A percentile compares a stretch with the other conserved stretches of the same genome.
These are phyloP conservation scores for Teinopalpus imperialis DNA, from an alignment of 2,888 invertebrate genomes.

Conservation along the genomic window DNA sequence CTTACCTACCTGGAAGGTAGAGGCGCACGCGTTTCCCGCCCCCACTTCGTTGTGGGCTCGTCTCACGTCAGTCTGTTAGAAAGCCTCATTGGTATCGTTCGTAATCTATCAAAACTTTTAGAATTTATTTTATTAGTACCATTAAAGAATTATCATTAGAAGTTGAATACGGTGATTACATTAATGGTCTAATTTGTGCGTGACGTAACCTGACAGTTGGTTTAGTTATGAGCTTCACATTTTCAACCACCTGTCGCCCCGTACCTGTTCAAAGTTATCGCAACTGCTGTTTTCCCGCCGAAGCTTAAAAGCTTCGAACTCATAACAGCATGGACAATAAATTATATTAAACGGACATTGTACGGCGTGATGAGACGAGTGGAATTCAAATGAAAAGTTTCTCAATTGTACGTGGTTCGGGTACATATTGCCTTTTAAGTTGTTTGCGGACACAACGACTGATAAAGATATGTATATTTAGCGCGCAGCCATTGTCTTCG, in stretches of 20 bases:
- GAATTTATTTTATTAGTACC: conserved; percentile 8
- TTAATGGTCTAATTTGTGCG: conserved; percentile 41
- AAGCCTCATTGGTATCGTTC: conserved; percentile 56
- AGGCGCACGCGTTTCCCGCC: conserved; percentile 51
- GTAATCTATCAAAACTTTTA: conserved; percentile 36
- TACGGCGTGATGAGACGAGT: conserved; percentile 43
- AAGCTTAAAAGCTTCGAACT: conserved; percentile 33
- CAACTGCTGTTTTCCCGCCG: conserved; percentile 67
- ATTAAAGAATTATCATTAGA: conserved; percentile 10
- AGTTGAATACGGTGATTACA: conserved; percentile 24
- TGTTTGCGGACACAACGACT: conserved; percentile 47
- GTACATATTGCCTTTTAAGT: conserved; percentile 69
- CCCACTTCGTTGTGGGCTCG: conserved; percentile 48
- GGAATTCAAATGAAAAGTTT: conserved; percentile 65
- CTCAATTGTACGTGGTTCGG: conserved; percentile 62
- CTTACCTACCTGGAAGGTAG: conserved; percentile 72
- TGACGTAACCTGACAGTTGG: conserved; percentile 50
- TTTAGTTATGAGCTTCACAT: conserved; percentile 34
- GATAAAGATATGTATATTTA: conserved; percentile 57
- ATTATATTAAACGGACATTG: conserved; percentile 41
- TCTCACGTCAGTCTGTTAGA: conserved; percentile 55
- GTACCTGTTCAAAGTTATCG: conserved; percentile 35
- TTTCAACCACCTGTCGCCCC: conserved; percentile 54
- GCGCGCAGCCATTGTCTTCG: conserved; percentile 64
- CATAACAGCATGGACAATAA: conserved; percentile 12